These are phyloP conservation scores for Taurulus bubalis DNA, from an alignment of 2,113 vertebrate genomes.

Conservation along the genomic window DNA sequence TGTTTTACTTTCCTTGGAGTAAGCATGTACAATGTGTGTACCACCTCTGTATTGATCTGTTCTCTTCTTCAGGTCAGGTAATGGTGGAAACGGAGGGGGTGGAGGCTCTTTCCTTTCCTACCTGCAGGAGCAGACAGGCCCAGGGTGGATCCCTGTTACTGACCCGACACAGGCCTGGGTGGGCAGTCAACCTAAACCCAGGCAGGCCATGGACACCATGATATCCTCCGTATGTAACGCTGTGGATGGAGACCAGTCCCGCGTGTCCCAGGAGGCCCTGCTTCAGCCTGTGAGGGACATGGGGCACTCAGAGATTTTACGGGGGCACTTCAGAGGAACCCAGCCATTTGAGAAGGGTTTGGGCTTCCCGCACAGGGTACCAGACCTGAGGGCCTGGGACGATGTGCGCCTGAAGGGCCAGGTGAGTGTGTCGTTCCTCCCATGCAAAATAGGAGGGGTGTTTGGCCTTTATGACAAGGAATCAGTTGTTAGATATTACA, in stretches of 20 bases:
- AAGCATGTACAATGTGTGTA: neutral
- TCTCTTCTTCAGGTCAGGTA: constrained; percentile 75
- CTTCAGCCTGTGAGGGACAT: constrained; percentile 85
- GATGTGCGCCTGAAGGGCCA: constrained; percentile 80
- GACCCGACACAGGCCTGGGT: constrained; percentile 82
- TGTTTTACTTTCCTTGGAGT: constrained; percentile 6
- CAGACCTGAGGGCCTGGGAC: constrained; percentile 83
- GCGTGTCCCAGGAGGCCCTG: constrained; percentile 81
- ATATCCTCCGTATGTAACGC: constrained; percentile 78
- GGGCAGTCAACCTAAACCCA: constrained; percentile 75
- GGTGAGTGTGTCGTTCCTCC: constrained; percentile 67
- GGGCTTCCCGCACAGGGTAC: constrained; percentile 82
- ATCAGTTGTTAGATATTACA: neutral
- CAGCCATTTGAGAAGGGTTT: constrained; percentile 86
- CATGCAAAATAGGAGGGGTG: neutral
- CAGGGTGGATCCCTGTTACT: constrained; percentile 78
- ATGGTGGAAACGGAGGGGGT: constrained; percentile 67
- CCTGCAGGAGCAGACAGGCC: constrained; percentile 82
- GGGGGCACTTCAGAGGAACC: constrained; percentile 83
- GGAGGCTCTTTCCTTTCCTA: constrained; percentile 85
- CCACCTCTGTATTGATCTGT: constrained; percentile 50
- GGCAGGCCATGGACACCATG: constrained; percentile 79
- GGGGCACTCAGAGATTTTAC: constrained; percentile 84
- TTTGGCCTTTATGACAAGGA: neutral
- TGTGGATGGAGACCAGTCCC: constrained; percentile 76